Percentiles rank a stretch among this genome's conserved stretches.
These are phyloP conservation scores for Pemphigus obesinymphae DNA, from an alignment of 1,140 invertebrate genomes.

Conservation along the genomic window DNA sequence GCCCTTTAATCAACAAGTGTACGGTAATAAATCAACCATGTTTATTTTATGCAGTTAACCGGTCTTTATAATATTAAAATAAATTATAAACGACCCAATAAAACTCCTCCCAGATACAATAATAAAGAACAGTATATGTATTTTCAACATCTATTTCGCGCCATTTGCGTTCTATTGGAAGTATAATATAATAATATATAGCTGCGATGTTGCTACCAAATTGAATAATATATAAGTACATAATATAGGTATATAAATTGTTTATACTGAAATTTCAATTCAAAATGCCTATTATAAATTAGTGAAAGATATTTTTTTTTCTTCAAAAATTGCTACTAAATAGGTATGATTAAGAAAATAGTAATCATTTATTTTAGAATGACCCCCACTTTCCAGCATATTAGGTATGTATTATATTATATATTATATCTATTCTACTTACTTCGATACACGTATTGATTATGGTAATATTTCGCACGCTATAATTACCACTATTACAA, in stretches of 20 bases:
- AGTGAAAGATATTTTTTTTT: too few relatives aligned
- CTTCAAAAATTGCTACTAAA: neutral
- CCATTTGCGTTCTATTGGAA: neutral
- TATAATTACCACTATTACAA: too few relatives aligned
- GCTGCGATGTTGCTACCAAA: neutral
- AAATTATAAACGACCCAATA: conserved; percentile 32
- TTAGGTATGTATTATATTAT: too few relatives aligned
- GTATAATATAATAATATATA: too few relatives aligned
- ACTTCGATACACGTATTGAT: too few relatives aligned
- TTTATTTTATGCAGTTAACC: conserved; percentile 22
- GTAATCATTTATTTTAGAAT: too few relatives aligned
- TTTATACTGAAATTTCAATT: too few relatives aligned
- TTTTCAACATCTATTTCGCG: neutral
- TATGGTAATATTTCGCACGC: too few relatives aligned
- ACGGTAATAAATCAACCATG: conserved; percentile 2
- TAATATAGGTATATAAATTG: neutral
- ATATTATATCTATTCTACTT: too few relatives aligned
- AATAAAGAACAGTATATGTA: neutral
- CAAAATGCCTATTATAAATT: neutral
- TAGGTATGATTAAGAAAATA: too few relatives aligned
- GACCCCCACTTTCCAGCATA: too few relatives aligned
- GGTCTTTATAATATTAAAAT: neutral
- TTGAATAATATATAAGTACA: too few relatives aligned
- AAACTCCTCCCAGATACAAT: conserved; percentile 23
- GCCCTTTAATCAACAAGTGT: neutral